Percentiles rank a stretch among this genome's conserved stretches.
phyloP scores from a whole-genome alignment of 2,113 vertebrate species.

The Petrocephalus zakoni region DNA sequence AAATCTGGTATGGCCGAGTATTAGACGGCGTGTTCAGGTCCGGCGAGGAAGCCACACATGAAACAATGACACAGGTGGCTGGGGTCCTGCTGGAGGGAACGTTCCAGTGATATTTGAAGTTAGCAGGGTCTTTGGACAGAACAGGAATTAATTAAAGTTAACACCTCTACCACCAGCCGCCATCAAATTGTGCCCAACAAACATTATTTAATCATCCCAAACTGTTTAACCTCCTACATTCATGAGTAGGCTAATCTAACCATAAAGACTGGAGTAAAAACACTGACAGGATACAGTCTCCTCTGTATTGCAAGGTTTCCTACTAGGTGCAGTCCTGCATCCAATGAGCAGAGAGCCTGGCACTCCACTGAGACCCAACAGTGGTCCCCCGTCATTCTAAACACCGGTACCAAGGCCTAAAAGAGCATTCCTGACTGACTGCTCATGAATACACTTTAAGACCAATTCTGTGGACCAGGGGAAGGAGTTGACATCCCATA shows the following conservation, averaged over 20 bases:
- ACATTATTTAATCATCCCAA: not conserved
- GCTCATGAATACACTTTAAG: not conserved
- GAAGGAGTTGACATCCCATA: not conserved
- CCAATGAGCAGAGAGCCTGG: not conserved
- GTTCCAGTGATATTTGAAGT: not conserved
- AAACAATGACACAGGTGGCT: not conserved
- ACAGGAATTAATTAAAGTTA: not conserved
- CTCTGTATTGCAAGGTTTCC: not conserved
- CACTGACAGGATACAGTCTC: not conserved
- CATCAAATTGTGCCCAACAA: not conserved
- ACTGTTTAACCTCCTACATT: not conserved
- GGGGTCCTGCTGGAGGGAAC: not conserved
- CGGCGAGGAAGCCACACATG: not conserved
- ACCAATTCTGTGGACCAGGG: not conserved
- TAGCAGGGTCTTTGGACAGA: not conserved
- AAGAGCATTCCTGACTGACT: not conserved
- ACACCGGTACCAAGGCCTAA: not conserved
- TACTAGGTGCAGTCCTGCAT: not conserved
- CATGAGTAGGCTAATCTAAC: not conserved
- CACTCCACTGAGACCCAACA: not conserved
- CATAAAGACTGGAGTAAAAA: not conserved
- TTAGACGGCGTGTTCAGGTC: not conserved
- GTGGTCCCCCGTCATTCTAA: not conserved
- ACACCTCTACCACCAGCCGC: not conserved
- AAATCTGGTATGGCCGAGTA: not conserved